Percentiles rank a stretch among this genome's conserved stretches.
These are phyloP conservation scores for Eupithecia centaureata DNA, from an alignment of 2,888 invertebrate species.

Conservation along the genomic window DNA sequence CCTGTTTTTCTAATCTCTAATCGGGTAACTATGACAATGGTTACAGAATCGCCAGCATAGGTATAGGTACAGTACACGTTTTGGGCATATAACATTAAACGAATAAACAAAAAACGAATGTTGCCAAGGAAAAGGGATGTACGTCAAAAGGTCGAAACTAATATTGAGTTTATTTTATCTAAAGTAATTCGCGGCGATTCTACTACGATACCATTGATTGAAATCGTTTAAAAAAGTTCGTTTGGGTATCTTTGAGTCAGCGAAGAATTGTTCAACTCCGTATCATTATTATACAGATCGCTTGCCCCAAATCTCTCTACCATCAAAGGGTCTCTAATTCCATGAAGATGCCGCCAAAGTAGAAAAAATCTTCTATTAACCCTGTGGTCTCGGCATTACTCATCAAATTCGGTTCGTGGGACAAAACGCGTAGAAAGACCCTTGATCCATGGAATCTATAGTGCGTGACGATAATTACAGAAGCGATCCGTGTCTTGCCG, in stretches of 20 bases:
- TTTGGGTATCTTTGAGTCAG: neutral
- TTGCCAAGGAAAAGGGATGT: too few species aligned
- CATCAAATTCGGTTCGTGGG: conserved; percentile 54
- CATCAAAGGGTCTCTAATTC: conserved; percentile 20
- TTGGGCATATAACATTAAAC: too few species aligned
- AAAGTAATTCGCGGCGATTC: too few species aligned
- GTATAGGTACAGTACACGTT: too few species aligned
- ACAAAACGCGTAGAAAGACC: conserved; percentile 47
- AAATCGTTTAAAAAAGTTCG: too few species aligned
- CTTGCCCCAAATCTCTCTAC: conserved; percentile 4
- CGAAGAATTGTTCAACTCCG: neutral
- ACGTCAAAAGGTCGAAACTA: too few species aligned
- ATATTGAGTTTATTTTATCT: too few species aligned
- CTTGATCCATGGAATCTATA: conserved; percentile 39
- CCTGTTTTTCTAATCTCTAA: too few species aligned
- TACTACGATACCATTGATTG: too few species aligned
- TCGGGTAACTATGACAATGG: too few species aligned
- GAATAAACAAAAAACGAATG: too few species aligned
- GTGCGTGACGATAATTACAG: conserved; percentile 74
- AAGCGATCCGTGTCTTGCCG: conserved; percentile 68
- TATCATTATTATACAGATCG: conserved; percentile 4
- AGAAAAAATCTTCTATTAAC: conserved; percentile 21
- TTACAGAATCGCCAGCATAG: too few species aligned
- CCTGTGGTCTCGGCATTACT: conserved; percentile 44
- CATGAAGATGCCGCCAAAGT: conserved; percentile 14